Base-by-base conservation (phyloP, 2,113 vertebrate genomes). In the Tilapia sparmanii region DNA sequence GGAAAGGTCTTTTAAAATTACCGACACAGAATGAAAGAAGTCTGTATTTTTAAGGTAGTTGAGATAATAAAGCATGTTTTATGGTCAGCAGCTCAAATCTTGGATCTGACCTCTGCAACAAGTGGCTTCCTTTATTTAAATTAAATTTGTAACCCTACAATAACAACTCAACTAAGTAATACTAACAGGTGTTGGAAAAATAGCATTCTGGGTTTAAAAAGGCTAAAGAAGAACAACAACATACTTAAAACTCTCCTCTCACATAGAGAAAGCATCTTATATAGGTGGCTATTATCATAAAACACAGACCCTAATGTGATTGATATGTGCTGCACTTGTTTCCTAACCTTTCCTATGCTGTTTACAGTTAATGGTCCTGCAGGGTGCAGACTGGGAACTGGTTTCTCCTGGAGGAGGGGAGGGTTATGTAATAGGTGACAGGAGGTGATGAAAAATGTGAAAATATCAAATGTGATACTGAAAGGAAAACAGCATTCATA, bases 351-450 rank as follows among this genome's bases (percentile, higher is more conserved):
- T 85, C 52, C 26, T 50, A 81, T 40, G 55, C 71, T 87, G 26
- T 80, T 83, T 35, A 10, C 66, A 35, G 71, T 52, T 73, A 83
- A 85, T 85, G 80, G 84, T 57, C 50, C 59, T 78, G 16, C 79
- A 71, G 59, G 52, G 35, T 18, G 19, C 45, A 61, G 71, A 81
- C 66, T 80, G 45, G 55, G 50, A 84, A 42, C 81, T 55, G 47
- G 33, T 80, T 53, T 26, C 57, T 55, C 52, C 4, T 7, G 12
- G 76, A 79, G 88, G 82, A 68, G 84, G 42, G 82, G 84, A 45
- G 29, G 15, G 31, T 93, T 87, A 90, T 82, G 76, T 90, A 91
- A 94, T 10, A 82, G 79, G 73, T 80, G 79, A 31, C 71, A 82
- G 84, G 59, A 71, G 86, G 71, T 80, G 83, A 86, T 73, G 59